Evolutionary conservation across 2,113 vertebrate genomes (phyloP), one percentile per base, ranked within the genome.

Genomic region (Zosterops pallidus): DNA sequence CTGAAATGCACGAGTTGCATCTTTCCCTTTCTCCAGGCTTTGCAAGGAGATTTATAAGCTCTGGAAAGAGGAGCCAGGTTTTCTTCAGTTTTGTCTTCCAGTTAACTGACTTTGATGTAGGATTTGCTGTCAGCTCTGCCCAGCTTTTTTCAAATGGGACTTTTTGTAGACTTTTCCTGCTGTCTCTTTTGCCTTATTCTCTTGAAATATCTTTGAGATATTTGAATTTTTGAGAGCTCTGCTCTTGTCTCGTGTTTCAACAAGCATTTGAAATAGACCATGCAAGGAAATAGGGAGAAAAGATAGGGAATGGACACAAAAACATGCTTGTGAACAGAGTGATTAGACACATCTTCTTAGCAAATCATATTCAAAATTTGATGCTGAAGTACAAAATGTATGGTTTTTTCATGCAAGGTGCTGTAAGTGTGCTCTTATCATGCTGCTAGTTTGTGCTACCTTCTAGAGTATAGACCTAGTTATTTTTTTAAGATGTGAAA

Each of bases 1-100:
- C 47, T 81, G 81, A 81, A 64, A 53, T 17, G 20, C 7, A 16
- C 0, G 0, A 18, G 8, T 74, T 26, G 2, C 42, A 42, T 29
- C 19, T 49, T 75, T 72, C 50, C 20, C 14, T 50, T 89, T 47
- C 44, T 63, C 13, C 29, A 62, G n/a, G 49, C 39, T 75, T 84
- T 59, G 14, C 47, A 70, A 83, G 17, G 13, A 20, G 10, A 28
- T 70, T 55, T 65, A 33, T 28, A 42, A 35, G 8, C 42, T 78
- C 20, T 25, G n/a, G n/a, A 67, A 64, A 12, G 11, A 80, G 16
- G 12, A 80, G 12, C 1, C 1, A 2, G 15, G 12, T 67, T 81
- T 82, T 57, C 33, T 79, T 53, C 56, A 75, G 42, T 17, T 62
- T 77, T 69, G 11, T 65, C 31, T 65, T 50, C 63, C 25, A 50